Evolutionary conservation across 2,888 invertebrate genomes (phyloP).

Genomic region (Coenonympha arcania): DNA sequence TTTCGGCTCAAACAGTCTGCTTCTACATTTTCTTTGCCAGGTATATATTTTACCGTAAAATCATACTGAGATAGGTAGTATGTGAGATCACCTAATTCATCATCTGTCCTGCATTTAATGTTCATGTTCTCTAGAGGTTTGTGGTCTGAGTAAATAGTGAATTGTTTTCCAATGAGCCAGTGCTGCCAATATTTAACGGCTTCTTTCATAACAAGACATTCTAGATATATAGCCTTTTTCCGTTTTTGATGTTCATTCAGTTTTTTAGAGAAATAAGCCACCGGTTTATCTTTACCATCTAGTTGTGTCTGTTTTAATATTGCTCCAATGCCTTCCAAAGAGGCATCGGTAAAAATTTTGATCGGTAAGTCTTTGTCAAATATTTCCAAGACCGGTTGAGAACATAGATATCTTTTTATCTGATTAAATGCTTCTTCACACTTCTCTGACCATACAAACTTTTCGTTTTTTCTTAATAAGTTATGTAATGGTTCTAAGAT

Average conservation of each 20-base stretch:
- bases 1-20: constrained; percentile 22
- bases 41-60: too few species aligned
- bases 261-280: too few species aligned
- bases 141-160: constrained; percentile 24
- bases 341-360: constrained; percentile 20
- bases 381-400: too few species aligned
- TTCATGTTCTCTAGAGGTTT: constrained; percentile 26
- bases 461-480: constrained; percentile 3
- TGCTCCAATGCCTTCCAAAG: constrained; percentile 13
- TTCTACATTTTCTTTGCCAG: constrained; percentile 17
- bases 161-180: constrained; percentile 19
- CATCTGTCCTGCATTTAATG: too few species aligned
- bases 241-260: too few species aligned
- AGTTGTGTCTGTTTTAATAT: constrained; percentile 13
- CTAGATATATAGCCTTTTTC: too few species aligned
- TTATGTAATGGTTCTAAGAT: constrained; percentile 20
- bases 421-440: too few species aligned
- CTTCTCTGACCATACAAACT: too few species aligned
- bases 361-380: too few species aligned
- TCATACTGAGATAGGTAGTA: constrained; percentile 22
- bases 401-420: too few species aligned
- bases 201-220: too few species aligned
- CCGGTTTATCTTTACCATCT: constrained; percentile 12
- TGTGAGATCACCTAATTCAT: constrained; percentile 17
- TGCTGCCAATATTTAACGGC: too few species aligned